A percentile compares a stretch with the other conserved stretches of the same genome.
phyloP scores from a whole-genome alignment of 1,140 invertebrate species.

The Schmidtea mediterranea region DNA sequence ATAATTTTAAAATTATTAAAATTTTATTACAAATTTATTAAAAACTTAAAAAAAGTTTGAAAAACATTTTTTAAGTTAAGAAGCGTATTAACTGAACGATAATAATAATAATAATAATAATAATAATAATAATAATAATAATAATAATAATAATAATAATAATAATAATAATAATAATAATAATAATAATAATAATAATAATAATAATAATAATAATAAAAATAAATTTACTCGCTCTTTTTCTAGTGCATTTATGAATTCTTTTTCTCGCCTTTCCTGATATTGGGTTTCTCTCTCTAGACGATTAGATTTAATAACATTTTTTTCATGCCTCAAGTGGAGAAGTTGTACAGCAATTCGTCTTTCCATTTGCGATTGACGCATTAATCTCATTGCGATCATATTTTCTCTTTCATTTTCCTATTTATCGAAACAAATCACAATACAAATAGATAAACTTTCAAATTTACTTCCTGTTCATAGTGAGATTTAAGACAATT shows the following conservation, averaged over 20 bases:
- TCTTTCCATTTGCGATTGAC: constrained; percentile 25
- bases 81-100: no score
- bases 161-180: no score
- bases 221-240: constrained; percentile 12
- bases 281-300: constrained; percentile 21
- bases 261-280: constrained; percentile 18
- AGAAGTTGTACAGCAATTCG: constrained; percentile 25
- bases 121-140: no score
- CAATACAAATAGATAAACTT: neutral
- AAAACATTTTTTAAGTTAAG: no score
- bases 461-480: constrained; percentile 16
- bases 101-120: no score
- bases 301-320: constrained; percentile 22
- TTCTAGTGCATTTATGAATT: constrained; percentile 24
- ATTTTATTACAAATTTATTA: no score
- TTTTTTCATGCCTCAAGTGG: constrained; percentile 25
- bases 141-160: no score
- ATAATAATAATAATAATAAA: no score
- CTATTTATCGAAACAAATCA: no score
- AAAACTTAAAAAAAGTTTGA: no score
- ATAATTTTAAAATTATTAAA: neutral
- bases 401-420: constrained; percentile 22
- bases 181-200: no score
- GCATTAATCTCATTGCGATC: constrained; percentile 22
- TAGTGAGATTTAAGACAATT: constrained; percentile 24